phyloP scores from a whole-genome alignment of 2,888 invertebrate species.

The Oxystoma pomonae region DNA sequence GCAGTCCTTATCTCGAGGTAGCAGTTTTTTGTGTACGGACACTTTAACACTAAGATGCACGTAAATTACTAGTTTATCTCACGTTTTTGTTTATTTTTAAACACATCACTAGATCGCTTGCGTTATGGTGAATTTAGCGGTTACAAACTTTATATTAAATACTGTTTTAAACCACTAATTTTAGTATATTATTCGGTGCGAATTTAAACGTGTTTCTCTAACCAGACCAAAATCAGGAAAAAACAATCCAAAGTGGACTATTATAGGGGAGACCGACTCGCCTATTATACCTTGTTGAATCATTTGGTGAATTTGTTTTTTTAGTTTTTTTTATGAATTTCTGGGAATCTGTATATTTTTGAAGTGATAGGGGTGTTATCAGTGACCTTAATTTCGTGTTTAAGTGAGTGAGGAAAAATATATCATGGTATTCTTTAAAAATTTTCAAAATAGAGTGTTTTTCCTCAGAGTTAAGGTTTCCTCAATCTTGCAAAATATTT shows the following conservation, averaged over 20 bases:
- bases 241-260: slow-evolving; percentile 30
- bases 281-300: slow-evolving; percentile 30
- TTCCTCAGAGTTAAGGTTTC: slow-evolving; percentile 33
- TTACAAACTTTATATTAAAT: no score
- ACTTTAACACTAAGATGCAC: no score
- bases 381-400: slow-evolving; percentile 30
- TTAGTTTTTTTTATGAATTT: slow-evolving; percentile 35
- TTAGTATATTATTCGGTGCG: no score
- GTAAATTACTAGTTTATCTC: no score
- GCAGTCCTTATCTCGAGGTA: no score
- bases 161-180: no score
- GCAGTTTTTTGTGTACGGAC: no score
- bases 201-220: no score
- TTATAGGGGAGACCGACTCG: slow-evolving; percentile 30
- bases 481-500: slow-evolving; percentile 9
- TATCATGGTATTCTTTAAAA: slow-evolving; percentile 29
- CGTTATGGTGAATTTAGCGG: no score
- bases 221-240: no score
- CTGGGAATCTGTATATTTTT: slow-evolving; percentile 33
- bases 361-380: slow-evolving; percentile 25
- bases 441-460: slow-evolving; percentile 26
- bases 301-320: slow-evolving; percentile 31
- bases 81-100: no score
- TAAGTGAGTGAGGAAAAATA: slow-evolving; percentile 28
- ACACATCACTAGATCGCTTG: no score